Base-by-base conservation (phyloP, 1,140 invertebrate species). In the Lucilia sericata region DNA sequence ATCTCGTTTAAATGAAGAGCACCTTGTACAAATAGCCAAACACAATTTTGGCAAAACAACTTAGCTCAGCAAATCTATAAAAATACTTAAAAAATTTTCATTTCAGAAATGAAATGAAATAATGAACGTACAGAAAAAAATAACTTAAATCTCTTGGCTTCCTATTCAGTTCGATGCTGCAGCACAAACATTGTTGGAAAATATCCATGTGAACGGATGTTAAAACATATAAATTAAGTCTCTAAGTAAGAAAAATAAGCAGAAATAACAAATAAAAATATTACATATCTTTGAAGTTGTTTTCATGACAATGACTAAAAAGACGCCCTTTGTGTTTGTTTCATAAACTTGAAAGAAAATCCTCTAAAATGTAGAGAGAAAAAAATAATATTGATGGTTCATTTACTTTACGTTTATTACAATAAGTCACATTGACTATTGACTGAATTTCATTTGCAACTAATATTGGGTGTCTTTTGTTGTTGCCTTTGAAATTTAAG, bases 271-370 rank as follows among this genome's bases (percentile, higher is more conserved):
- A 25, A 8, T 2, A 21, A 70, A 70, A 70, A 70, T 4, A 55
- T 12, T 70, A 70, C 13, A 55, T 8, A 60, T 60, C n/a, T 60
- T 60, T 60, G n/a, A 60, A 42, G n/a, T 10, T 70, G 9, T 70
- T 70, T 25, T 70, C 7, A 70, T 70, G 65, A 25, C 65, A 70
- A 21, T 70, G 65, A 70, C 65, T 70, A 70, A 70, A 70, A 70
- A 30, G 25, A 70, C 65, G 65, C 19, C 19, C 65, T 5, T 25
- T 70, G 19, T 70, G 2, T 70, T n/a, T 60, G 7, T 70, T 70
- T 25, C 65, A 70, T 70, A 70, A 70, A 70, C 65, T 70, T 70
- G 19, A 19, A 21, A 70, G n/a, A 60, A 60, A n/a, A n/a, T 60
- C 14, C 7, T 14, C 14, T n/a, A 60, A 60, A 60, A 4, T 60